phyloP scores from a whole-genome alignment of 2,888 invertebrate species.

The Sesia apiformis region DNA sequence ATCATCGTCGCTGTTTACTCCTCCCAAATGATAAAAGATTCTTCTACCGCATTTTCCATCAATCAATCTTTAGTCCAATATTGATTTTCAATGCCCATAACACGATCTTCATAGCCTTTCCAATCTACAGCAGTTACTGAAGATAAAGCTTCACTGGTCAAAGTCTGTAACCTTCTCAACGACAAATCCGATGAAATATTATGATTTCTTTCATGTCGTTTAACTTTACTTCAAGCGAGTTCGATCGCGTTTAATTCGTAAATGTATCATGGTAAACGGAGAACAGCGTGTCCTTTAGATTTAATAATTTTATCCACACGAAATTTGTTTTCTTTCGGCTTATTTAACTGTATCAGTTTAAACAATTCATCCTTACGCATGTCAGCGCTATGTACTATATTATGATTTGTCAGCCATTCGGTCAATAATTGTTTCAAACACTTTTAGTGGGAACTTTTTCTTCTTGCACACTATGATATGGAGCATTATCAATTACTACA shows the following conservation, averaged over 20 bases:
- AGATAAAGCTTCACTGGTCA: not conserved
- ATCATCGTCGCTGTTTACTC: not conserved
- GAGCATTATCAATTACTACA: not conserved
- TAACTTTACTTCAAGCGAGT: not conserved
- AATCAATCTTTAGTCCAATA: slow-evolving; percentile 1
- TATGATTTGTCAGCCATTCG: no score
- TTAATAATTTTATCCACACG: slow-evolving; percentile 1
- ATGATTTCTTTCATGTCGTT: not conserved
- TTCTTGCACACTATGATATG: not conserved
- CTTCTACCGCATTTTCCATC: slow-evolving; percentile 1
- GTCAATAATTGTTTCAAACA: not conserved
- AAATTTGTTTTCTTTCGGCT: not conserved
- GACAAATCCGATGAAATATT: not conserved
- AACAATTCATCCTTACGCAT: not conserved
- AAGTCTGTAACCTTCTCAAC: not conserved
- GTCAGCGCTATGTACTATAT: not conserved
- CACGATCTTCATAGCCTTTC: slow-evolving; percentile 1
- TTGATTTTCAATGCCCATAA: not conserved
- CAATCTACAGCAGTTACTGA: not conserved
- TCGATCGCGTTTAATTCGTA: not conserved
- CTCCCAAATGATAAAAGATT: not conserved
- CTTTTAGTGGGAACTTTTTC: not conserved
- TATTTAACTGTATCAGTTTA: no score
- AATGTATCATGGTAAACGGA: not conserved
- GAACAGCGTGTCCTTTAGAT: not conserved